These are phyloP conservation scores for Panurus biarmicus DNA, from an alignment of 2,113 vertebrate genomes.

Conservation along the genomic window DNA sequence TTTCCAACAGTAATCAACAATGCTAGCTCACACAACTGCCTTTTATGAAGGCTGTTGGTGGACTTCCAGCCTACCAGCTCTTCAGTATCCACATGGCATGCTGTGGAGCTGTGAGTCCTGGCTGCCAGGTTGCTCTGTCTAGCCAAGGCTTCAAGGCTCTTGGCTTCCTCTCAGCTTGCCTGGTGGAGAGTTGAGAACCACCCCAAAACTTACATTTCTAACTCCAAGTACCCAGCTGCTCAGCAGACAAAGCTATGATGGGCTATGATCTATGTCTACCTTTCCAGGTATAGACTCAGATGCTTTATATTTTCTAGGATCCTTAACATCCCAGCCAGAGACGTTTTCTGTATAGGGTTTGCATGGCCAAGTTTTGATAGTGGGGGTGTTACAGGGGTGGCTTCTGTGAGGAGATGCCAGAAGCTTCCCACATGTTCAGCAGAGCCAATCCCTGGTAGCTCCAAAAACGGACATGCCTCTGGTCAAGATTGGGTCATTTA, in stretches of 20 bases:
- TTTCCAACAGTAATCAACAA: neutral
- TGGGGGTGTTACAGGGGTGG: neutral
- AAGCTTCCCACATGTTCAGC: neutral
- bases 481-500: too few species aligned
- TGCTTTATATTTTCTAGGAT: neutral
- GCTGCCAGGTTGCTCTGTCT: neutral
- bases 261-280: neutral
- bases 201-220: neutral
- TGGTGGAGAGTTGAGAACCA: neutral
- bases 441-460: neutral
- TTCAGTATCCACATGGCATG: neutral
- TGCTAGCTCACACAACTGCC: neutral
- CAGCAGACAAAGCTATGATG: neutral
- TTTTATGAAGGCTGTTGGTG: neutral
- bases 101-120: neutral
- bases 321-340: neutral
- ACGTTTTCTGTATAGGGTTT: neutral
- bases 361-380: neutral
- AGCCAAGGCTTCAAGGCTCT: neutral
- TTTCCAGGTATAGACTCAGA: neutral
- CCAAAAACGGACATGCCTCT: neutral
- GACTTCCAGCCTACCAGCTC: neutral
- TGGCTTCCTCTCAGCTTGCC: neutral
- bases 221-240: neutral
- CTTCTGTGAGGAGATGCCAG: neutral